A percentile compares a stretch with the other conserved stretches of the same genome.
phyloP scores from a whole-genome alignment of 2,888 invertebrate genomes.

The Mesorhabditis belari region DNA sequence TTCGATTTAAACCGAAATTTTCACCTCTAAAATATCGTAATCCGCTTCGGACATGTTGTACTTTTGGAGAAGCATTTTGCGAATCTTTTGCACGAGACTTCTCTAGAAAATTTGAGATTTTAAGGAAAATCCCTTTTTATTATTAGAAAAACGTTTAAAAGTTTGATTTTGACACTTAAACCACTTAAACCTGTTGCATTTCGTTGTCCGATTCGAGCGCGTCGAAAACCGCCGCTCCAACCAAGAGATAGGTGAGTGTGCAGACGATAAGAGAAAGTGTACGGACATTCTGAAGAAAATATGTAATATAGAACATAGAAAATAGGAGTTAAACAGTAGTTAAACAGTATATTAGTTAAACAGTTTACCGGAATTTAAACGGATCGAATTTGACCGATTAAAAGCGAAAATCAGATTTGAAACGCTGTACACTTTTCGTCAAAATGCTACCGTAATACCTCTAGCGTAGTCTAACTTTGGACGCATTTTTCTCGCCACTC shows the following conservation, averaged over 20 bases:
- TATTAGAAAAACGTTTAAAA: not conserved
- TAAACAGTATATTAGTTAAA: not conserved
- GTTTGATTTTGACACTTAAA: not conserved
- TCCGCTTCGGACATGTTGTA: conserved; percentile 90
- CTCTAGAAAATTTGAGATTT: conserved; percentile 27
- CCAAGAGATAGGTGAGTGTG: conserved; percentile 94
- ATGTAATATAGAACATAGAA: conserved; percentile 52
- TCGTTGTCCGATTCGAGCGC: conserved; percentile 93
- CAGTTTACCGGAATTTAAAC: not conserved
- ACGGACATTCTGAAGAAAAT: conserved; percentile 97
- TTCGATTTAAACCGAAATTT: not conserved
- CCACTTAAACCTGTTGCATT: conserved; percentile 65
- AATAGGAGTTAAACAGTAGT: not conserved
- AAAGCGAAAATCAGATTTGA: too few species aligned
- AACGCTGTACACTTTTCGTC: too few species aligned
- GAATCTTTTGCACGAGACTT: conserved; percentile 39
- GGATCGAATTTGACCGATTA: not conserved
- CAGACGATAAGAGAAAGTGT: conserved; percentile 94
- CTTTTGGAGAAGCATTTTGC: conserved; percentile 66
- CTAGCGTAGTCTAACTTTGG: too few species aligned
- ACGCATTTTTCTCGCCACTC: too few species aligned
- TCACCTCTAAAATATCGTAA: conserved; percentile 67
- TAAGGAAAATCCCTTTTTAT: not conserved
- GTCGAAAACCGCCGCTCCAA: conserved; percentile 98
- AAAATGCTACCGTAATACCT: too few species aligned